Evolutionary conservation across 2,888 invertebrate species (phyloP).

Genomic region (Flabesymbios commensalis): DNA sequence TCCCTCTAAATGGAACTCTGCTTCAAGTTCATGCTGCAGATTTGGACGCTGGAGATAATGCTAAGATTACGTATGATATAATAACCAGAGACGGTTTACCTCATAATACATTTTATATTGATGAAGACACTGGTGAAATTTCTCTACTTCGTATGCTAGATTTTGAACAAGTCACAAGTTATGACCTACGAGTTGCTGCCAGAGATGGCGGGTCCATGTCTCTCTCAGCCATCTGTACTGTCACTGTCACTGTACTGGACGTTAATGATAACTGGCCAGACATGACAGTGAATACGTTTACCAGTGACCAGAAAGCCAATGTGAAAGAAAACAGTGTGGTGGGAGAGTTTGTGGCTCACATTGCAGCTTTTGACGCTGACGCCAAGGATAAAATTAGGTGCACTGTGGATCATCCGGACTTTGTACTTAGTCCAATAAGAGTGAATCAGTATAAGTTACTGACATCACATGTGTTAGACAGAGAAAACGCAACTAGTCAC

Average conservation of each 20-base stretch:
- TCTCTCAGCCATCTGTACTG: slow-evolving; percentile 74
- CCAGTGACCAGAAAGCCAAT: slow-evolving; percentile 72
- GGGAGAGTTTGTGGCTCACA: slow-evolving; percentile 90
- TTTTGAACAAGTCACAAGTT: slow-evolving; percentile 12
- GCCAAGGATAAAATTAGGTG: slow-evolving; percentile 78
- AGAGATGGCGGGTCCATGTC: slow-evolving; percentile 63
- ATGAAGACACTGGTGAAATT: slow-evolving; percentile 13
- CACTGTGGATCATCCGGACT: slow-evolving; percentile 80
- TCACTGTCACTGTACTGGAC: slow-evolving; percentile 66
- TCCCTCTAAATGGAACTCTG: no score
- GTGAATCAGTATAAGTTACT: slow-evolving; percentile 63
- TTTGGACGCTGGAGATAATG: no score
- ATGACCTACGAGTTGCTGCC: slow-evolving; percentile 19
- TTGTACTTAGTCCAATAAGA: slow-evolving; percentile 79
- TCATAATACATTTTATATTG: slow-evolving; percentile 19
- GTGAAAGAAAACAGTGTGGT: slow-evolving; percentile 72
- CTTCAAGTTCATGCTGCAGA: no score
- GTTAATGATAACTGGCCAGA: slow-evolving; percentile 87
- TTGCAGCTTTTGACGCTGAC: slow-evolving; percentile 89
- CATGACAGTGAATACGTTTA: slow-evolving; percentile 81
- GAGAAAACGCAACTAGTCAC: slow-evolving; percentile 89
- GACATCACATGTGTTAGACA: slow-evolving; percentile 84
- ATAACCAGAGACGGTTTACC: no score
- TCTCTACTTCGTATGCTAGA: slow-evolving; percentile 10
- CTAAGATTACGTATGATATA: no score